Evolutionary conservation across 2,113 vertebrate genomes (phyloP).

Genomic region (Psephotus haematonotus): DNA sequence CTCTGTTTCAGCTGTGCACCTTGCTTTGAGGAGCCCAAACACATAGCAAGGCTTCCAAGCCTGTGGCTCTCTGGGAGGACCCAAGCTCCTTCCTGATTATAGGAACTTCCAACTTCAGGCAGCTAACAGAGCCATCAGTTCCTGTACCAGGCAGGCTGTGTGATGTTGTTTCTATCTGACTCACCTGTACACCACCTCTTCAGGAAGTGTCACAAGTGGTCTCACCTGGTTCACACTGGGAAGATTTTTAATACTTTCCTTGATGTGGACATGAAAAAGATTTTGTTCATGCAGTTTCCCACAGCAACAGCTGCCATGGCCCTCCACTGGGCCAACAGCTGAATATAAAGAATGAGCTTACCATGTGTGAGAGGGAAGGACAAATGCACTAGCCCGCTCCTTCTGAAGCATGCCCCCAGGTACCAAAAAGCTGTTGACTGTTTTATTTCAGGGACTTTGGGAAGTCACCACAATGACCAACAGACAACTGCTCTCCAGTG

Average conservation of each 20-base stretch:
- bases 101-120: not conserved
- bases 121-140: not conserved
- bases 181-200: not conserved
- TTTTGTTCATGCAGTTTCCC: conserved; percentile 59
- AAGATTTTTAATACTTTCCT: conserved; percentile 17
- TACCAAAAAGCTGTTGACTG: not conserved
- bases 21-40: not conserved
- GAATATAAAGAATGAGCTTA: conserved; percentile 41
- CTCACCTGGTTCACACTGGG: not conserved
- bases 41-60: not conserved
- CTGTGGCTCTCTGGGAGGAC: not conserved
- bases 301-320: conserved; percentile 67
- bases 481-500: not conserved
- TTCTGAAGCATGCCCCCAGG: not conserved
- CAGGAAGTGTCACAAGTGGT: not conserved
- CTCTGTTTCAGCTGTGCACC: not conserved
- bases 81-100: not conserved
- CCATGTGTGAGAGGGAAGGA: not conserved
- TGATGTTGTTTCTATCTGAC: not conserved
- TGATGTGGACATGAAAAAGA: conserved; percentile 12
- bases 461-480: not conserved
- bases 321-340: not conserved
- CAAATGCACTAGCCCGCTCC: not conserved
- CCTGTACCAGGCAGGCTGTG: not conserved
- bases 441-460: not conserved